phyloP scores from a whole-genome alignment of 2,113 vertebrate genomes.

The Brachirus orientalis region DNA sequence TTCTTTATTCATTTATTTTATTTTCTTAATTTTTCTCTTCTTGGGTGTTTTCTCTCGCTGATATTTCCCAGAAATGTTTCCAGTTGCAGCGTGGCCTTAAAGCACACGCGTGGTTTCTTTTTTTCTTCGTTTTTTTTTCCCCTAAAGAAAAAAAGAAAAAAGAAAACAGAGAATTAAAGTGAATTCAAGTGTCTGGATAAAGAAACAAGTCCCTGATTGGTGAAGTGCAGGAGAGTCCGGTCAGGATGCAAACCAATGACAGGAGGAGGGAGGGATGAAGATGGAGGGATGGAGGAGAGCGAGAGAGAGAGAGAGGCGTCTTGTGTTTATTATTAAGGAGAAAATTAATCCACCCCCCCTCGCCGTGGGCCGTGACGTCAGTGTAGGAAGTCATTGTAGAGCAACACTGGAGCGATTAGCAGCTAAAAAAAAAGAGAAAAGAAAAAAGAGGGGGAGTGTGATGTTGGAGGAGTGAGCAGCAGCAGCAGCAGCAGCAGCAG shows the following conservation, averaged over 20 bases:
- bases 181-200: constrained; percentile 74
- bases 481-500: too few species aligned
- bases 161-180: constrained; percentile 52
- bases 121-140: constrained; percentile 3
- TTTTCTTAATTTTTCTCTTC: not conserved
- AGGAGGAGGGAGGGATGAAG: constrained; percentile 14
- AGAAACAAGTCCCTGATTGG: constrained; percentile 85
- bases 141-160: too few species aligned
- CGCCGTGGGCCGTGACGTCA: constrained; percentile 92
- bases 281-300: not conserved
- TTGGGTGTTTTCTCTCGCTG: constrained; percentile 6
- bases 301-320: constrained; percentile 58
- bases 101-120: constrained; percentile 34
- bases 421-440: constrained; percentile 72
- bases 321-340: constrained; percentile 85
- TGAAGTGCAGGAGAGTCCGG: constrained; percentile 65
- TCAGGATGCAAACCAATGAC: constrained; percentile 86
- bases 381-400: constrained; percentile 91
- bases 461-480: constrained; percentile 83
- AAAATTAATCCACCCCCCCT: constrained; percentile 78
- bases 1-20: too few species aligned
- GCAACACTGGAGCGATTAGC: constrained; percentile 89
- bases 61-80: constrained; percentile 38
- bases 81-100: constrained; percentile 37
- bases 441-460: constrained; percentile 78